phyloP scores from a whole-genome alignment of 2,888 invertebrate species.

The Schizaphis graminum region DNA sequence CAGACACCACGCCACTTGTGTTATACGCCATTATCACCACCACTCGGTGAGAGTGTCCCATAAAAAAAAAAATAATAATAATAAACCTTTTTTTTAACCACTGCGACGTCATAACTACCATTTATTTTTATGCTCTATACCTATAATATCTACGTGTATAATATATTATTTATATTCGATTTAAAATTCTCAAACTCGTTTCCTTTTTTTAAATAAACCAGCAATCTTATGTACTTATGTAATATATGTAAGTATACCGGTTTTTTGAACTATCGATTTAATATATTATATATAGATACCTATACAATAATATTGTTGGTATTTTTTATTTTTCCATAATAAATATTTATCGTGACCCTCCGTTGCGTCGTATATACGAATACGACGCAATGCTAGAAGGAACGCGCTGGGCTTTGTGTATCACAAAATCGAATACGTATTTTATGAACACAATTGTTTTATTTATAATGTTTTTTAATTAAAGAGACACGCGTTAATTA shows the following conservation, averaged over 20 bases:
- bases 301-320: constrained; percentile 26
- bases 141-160: neutral
- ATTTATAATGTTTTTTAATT: constrained; percentile 40
- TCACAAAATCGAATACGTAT: neutral
- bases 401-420: neutral
- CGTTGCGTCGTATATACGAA: neutral
- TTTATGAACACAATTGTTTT: neutral
- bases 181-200: constrained; percentile 50
- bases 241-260: constrained; percentile 14
- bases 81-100: constrained; percentile 30
- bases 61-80: constrained; percentile 4
- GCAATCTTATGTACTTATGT: neutral
- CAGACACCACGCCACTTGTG: constrained; percentile 38
- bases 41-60: constrained; percentile 20
- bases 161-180: constrained; percentile 31
- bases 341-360: constrained; percentile 17
- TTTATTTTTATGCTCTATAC: constrained; percentile 17
- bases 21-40: constrained; percentile 45
- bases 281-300: constrained; percentile 17
- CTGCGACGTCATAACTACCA: constrained; percentile 37
- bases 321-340: constrained; percentile 16
- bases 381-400: neutral
- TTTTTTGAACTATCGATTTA: constrained; percentile 39
- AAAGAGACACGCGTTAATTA: constrained; percentile 43
- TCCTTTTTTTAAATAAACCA: constrained; percentile 31